Percentiles rank a stretch among this genome's conserved stretches.
Evolutionary conservation across 2,888 invertebrate genomes (phyloP).

Genomic region (Eristalis intricaria): DNA sequence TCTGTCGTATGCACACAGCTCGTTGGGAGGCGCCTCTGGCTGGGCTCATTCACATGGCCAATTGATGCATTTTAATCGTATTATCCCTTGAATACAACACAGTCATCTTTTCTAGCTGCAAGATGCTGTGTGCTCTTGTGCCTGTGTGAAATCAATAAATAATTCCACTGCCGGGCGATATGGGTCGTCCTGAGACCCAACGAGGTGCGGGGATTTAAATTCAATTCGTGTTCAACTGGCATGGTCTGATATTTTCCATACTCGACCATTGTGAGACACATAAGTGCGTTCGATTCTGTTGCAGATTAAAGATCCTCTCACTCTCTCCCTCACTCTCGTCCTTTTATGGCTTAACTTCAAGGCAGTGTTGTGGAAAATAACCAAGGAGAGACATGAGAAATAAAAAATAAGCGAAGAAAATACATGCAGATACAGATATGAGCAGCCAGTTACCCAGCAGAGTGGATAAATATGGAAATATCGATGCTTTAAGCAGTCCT

Average conservation of each 20-base stretch:
- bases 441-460: background rate
- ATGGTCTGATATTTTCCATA: background rate
- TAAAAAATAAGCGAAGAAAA: too few relatives aligned
- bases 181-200: background rate
- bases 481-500: background rate
- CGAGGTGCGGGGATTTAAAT: background rate
- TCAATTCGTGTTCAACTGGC: slow-evolving; percentile 22
- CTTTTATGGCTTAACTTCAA: background rate
- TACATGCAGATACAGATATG: background rate
- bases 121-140: background rate
- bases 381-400: background rate
- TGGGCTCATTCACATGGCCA: slow-evolving; percentile 11
- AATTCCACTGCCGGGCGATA: slow-evolving; percentile 6
- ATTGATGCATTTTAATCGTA: slow-evolving; percentile 31
- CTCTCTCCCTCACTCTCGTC: background rate
- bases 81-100: slow-evolving; percentile 21
- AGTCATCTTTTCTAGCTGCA: background rate
- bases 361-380: background rate
- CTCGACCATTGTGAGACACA: background rate
- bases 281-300: background rate
- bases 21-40: background rate
- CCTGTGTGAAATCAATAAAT: slow-evolving; percentile 12
- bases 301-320: background rate
- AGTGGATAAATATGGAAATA: background rate
- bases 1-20: background rate